These are phyloP conservation scores for Manis crassicaudata DNA, from an alignment of 2,797 vertebrate genomes.

Conservation along the genomic window DNA sequence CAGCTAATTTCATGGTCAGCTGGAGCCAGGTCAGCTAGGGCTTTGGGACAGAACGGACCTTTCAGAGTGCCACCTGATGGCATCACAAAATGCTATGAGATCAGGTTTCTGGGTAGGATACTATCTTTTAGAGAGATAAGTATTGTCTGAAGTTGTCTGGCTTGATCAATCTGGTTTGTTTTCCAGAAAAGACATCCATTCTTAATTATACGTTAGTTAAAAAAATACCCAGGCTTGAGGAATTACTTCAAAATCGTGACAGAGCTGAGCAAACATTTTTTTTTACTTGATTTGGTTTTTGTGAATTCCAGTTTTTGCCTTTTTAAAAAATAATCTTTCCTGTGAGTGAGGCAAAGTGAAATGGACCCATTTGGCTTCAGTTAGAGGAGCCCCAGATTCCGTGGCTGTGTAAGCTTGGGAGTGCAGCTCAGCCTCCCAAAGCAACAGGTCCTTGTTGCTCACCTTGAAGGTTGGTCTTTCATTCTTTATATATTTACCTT, in stretches of 20 bases:
- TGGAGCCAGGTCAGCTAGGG: neutral
- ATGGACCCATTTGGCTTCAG: neutral
- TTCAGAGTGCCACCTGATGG: neutral
- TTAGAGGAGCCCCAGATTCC: neutral
- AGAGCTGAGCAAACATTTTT: neutral
- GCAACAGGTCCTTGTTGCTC: neutral
- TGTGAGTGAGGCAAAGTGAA: neutral
- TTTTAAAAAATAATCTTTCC: neutral
- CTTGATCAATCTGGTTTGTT: neutral
- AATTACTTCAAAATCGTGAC: slow-evolving; percentile 28
- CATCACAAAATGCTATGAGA: neutral
- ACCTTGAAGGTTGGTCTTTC: neutral
- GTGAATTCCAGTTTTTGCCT: neutral
- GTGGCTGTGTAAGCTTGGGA: neutral
- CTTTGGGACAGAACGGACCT: neutral
- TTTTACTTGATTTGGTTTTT: slow-evolving; percentile 3
- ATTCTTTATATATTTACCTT: neutral
- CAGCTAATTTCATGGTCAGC: slow-evolving; percentile 47
- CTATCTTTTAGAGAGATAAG: neutral
- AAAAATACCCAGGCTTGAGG: neutral
- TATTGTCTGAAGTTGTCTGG: neutral
- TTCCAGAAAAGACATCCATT: slow-evolving; percentile 23
- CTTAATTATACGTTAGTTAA: neutral
- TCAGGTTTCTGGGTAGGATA: neutral
- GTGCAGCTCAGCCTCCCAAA: neutral